Conservation (phyloP, 2,888 invertebrate genomes). For the Serripes groenlandicus region DNA sequence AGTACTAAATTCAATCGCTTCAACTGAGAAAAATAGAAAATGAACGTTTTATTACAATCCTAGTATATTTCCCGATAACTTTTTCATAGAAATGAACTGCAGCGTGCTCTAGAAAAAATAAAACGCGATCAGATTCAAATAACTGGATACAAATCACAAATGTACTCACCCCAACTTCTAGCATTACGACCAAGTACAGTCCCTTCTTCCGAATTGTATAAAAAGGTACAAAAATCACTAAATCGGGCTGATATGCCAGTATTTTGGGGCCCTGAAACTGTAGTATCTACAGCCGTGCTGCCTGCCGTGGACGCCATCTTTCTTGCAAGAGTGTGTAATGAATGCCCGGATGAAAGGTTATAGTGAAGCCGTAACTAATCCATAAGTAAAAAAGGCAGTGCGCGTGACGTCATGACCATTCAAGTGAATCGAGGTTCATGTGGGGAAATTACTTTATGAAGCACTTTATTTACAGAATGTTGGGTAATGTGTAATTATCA, state of each 20-base stretch:
- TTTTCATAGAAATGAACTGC: too few species aligned
- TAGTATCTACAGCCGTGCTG: constrained; percentile 74
- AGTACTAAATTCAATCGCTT: too few species aligned
- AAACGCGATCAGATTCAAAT: too few species aligned
- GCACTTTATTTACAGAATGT: too few species aligned
- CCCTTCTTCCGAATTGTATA: constrained; percentile 97
- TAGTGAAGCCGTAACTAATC: constrained; percentile 49
- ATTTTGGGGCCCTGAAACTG: constrained; percentile 69
- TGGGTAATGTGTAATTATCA: too few species aligned
- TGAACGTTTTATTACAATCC: too few species aligned
- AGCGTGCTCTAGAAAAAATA: too few species aligned
- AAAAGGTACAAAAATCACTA: constrained; percentile 88
- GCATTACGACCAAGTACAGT: constrained; percentile 97
- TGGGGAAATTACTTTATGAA: too few species aligned
- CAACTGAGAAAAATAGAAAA: too few species aligned
- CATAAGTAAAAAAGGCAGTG: constrained; percentile 58
- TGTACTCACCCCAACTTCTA: constrained; percentile 91
- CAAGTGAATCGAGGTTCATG: too few species aligned
- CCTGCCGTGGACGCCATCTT: constrained; percentile 76
- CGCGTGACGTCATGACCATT: constrained; percentile 53
- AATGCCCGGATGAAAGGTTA: constrained; percentile 62
- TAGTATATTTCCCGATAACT: too few species aligned
- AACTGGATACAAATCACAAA: not conserved
- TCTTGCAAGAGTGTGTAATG: constrained; percentile 51
- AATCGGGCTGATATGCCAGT: constrained; percentile 71